Evolutionary conservation across 2,797 vertebrate species (phyloP).

Genomic region (Crotalus adamanteus): DNA sequence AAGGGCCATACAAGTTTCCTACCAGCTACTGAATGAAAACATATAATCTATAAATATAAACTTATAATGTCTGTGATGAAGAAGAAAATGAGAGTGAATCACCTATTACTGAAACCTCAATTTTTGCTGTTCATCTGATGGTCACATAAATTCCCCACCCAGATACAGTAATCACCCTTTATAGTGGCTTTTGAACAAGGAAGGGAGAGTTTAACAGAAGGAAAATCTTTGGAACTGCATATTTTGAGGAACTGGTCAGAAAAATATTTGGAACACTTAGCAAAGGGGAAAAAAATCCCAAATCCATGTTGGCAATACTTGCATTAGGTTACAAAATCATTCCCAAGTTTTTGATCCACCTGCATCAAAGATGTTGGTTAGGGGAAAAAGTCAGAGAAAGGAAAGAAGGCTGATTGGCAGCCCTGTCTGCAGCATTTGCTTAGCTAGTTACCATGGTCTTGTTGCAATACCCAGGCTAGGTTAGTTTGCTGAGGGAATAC

Average conservation of each 20-base stretch:
- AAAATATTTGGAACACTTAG: background rate
- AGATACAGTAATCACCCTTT: background rate
- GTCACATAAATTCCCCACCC: background rate
- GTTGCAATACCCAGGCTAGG: background rate
- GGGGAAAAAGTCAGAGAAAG: background rate
- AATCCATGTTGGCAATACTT: background rate
- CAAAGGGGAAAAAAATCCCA: background rate
- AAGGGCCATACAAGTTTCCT: background rate
- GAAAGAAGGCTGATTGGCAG: background rate
- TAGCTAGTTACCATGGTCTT: background rate
- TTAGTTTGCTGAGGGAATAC: background rate
- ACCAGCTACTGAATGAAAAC: background rate
- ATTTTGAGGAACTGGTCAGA: background rate
- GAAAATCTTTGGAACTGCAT: background rate
- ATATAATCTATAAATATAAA: background rate
- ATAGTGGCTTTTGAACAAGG: background rate
- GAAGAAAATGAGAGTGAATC: background rate
- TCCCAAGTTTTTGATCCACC: background rate
- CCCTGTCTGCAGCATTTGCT: background rate
- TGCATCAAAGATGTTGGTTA: background rate
- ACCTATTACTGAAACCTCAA: background rate
- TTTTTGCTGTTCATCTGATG: background rate
- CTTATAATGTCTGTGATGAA: background rate
- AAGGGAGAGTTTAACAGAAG: background rate
- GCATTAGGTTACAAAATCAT: background rate